Percentiles rank a stretch among this genome's conserved stretches.
Evolutionary conservation across 2,113 vertebrate species (phyloP).

Genomic region (Isurus oxyrinchus): DNA sequence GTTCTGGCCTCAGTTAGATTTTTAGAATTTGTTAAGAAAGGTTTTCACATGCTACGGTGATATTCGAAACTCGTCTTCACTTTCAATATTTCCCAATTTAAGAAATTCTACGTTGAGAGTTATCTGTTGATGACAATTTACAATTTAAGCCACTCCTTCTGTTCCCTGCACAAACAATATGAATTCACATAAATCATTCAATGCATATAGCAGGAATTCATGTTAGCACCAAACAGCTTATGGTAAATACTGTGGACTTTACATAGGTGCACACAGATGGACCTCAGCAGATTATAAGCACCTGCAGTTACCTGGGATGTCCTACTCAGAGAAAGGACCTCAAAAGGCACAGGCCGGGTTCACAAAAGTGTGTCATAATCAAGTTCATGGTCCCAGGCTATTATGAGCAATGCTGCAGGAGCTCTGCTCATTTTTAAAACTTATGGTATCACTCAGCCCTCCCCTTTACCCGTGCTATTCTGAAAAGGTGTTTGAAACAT

Average conservation of each 20-base stretch:
- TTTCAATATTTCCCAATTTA: not conserved
- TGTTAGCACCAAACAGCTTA: not conserved
- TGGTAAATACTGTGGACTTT: not conserved
- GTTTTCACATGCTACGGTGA: not conserved
- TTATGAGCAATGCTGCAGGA: no score
- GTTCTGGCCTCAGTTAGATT: not conserved
- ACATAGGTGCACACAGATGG: not conserved
- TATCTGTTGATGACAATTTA: not conserved
- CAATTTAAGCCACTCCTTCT: not conserved
- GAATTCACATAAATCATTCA: not conserved
- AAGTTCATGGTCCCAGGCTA: no score
- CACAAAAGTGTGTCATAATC: no score
- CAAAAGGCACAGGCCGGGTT: no score
- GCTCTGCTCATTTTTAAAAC: no score
- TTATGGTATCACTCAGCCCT: no score
- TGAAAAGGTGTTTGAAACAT: not conserved
- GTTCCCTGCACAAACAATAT: not conserved
- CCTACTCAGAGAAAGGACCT: no score
- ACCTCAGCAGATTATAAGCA: not conserved
- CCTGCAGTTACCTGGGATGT: no score
- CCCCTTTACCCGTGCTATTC: not conserved
- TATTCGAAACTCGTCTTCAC: not conserved
- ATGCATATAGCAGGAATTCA: not conserved
- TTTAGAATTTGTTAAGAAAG: not conserved
- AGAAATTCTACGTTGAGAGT: not conserved